These are phyloP conservation scores for Spilogale gracilis DNA, from an alignment of 2,113 vertebrate species.

Conservation along the genomic window DNA sequence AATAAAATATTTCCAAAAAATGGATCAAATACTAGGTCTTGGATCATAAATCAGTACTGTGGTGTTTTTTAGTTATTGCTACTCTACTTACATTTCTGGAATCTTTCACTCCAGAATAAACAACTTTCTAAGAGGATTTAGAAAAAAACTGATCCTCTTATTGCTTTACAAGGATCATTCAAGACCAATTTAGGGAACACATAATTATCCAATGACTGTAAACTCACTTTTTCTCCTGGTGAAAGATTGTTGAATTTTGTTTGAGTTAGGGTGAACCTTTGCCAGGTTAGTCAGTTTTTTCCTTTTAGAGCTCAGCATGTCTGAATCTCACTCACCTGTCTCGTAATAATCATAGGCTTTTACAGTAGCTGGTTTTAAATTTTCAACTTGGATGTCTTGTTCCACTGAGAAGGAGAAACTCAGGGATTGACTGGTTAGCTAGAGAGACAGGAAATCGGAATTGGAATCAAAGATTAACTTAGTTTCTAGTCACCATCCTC, in stretches of 20 bases:
- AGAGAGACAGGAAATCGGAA: not conserved
- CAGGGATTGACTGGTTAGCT: constrained; percentile 77
- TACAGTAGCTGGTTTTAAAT: constrained; percentile 90
- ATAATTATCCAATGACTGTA: not conserved
- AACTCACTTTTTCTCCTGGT: not conserved
- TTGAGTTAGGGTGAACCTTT: not conserved
- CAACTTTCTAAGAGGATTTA: not conserved
- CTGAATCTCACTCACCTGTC: constrained; percentile 87
- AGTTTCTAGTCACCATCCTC: not conserved
- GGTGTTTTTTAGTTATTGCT: not conserved
- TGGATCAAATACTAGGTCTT: not conserved
- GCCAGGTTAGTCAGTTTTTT: not conserved
- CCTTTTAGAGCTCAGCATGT: not conserved
- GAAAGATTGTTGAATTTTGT: not conserved
- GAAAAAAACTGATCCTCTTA: not conserved
- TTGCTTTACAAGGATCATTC: not conserved
- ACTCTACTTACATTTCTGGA: not conserved
- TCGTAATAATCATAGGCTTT: constrained; percentile 93
- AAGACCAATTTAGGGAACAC: not conserved
- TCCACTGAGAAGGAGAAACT: constrained; percentile 85
- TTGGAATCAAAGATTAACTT: constrained; percentile 9
- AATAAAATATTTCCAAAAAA: not conserved
- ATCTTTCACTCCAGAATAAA: constrained; percentile 10
- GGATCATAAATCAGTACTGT: not conserved
- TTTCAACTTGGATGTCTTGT: constrained; percentile 85